phyloP scores from a whole-genome alignment of 2,113 vertebrate species.

The Pterocles orientalis region DNA sequence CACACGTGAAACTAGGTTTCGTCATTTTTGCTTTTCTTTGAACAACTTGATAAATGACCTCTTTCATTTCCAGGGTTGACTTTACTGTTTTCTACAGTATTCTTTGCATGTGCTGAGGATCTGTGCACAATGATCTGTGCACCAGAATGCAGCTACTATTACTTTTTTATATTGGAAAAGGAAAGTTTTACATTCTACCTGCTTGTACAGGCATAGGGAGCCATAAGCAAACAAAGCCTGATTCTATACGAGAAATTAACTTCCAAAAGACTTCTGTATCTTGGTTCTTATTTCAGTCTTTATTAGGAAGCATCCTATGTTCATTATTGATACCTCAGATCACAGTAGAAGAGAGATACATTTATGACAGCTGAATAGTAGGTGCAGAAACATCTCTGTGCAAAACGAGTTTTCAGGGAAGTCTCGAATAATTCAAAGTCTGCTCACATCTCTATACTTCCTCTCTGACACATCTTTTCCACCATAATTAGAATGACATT shows the following conservation, averaged over 20 bases:
- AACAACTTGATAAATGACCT: neutral
- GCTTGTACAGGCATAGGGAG: neutral
- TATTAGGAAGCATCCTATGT: neutral
- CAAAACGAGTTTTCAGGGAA: constrained; percentile 1
- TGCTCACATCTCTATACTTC: neutral
- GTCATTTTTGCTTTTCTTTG: neutral
- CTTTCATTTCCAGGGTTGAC: neutral
- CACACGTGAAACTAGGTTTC: neutral
- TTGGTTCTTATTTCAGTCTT: neutral
- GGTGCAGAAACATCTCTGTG: neutral
- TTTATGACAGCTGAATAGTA: neutral
- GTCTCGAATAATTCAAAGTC: constrained; percentile 13
- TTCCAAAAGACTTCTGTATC: neutral
- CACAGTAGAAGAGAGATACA: neutral
- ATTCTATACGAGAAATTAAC: neutral
- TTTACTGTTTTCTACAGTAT: neutral
- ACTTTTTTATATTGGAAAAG: neutral
- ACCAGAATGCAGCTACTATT: neutral
- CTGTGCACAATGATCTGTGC: neutral
- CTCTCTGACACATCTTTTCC: constrained; percentile 22
- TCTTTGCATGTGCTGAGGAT: neutral
- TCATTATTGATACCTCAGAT: neutral
- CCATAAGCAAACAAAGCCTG: neutral
- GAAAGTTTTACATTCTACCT: neutral
- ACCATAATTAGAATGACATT: constrained; percentile 59